Conservation (phyloP, 2,797 vertebrate genomes). For the Balearica regulorum region DNA sequence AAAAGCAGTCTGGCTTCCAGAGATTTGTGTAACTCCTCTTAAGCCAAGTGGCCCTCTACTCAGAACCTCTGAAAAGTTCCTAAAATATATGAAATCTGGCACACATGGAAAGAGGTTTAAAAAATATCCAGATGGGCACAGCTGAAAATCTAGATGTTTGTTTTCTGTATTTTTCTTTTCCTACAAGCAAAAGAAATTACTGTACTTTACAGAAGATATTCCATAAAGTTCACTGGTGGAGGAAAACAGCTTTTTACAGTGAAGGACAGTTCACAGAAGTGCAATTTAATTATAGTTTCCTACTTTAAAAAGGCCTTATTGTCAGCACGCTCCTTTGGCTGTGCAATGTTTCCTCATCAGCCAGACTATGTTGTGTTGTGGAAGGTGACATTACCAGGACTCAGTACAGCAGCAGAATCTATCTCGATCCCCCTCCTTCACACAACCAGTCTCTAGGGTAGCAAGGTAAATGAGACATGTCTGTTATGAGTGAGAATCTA, state of each 20-base stretch:
- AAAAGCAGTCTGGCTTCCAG: not conserved
- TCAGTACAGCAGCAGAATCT: not conserved
- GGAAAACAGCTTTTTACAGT: not conserved
- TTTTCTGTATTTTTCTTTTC: not conserved
- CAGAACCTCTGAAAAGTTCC: not conserved
- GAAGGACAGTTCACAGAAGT: not conserved
- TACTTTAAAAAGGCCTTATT: not conserved
- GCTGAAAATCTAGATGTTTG: not conserved
- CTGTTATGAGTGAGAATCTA: not conserved
- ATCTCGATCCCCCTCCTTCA: not conserved
- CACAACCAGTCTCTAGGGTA: not conserved
- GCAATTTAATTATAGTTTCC: not conserved
- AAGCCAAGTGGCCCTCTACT: not conserved
- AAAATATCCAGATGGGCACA: not conserved
- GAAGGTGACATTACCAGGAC: not conserved
- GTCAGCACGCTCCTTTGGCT: not conserved
- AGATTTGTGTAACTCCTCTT: not conserved
- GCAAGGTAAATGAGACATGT: not conserved
- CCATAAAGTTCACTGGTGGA: not conserved
- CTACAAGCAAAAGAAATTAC: not conserved
- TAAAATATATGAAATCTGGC: not conserved
- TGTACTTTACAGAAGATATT: not conserved
- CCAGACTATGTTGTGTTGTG: not conserved
- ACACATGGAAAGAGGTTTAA: accelerated
- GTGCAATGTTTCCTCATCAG: not conserved